These are phyloP conservation scores for Helicoverpa assulta DNA, from an alignment of 2,888 invertebrate species.

Conservation along the genomic window DNA sequence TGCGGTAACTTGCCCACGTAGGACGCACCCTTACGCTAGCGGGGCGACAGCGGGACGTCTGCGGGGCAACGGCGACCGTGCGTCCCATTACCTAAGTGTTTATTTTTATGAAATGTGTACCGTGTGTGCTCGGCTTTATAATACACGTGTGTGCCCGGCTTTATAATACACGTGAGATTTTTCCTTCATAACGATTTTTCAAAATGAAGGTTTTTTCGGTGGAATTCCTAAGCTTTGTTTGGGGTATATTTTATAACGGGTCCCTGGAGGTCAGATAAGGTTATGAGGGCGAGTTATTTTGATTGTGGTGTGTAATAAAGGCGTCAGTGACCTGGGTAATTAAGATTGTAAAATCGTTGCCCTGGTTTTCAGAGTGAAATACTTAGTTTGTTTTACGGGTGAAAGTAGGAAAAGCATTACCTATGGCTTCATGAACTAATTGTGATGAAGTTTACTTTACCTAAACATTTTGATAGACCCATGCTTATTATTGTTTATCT, in stretches of 20 bases:
- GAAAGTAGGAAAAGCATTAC: no score
- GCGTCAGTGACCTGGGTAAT: background rate
- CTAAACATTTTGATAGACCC: no score
- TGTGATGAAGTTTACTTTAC: no score
- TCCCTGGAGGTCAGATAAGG: constrained; percentile 27
- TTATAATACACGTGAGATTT: constrained; percentile 78
- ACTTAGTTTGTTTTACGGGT: no score
- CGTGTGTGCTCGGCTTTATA: constrained; percentile 73
- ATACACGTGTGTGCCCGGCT: constrained; percentile 73
- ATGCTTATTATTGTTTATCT: no score
- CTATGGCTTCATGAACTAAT: no score
- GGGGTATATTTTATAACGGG: constrained; percentile 42
- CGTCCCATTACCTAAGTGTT: constrained; percentile 86
- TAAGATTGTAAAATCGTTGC: no score
- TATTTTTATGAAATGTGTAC: constrained; percentile 84
- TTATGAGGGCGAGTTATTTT: constrained; percentile 24
- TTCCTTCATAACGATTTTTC: constrained; percentile 67
- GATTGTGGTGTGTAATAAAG: constrained; percentile 23
- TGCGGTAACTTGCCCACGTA: no score
- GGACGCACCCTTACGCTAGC: constrained; percentile 18
- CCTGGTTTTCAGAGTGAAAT: no score
- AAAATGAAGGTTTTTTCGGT: constrained; percentile 48
- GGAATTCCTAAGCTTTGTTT: constrained; percentile 44
- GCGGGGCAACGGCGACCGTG: constrained; percentile 57
- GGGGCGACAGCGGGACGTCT: constrained; percentile 53